Percentiles rank a stretch among this genome's conserved stretches.
phyloP scores from a whole-genome alignment of 2,113 vertebrate genomes.

The Pollachius pollachius region DNA sequence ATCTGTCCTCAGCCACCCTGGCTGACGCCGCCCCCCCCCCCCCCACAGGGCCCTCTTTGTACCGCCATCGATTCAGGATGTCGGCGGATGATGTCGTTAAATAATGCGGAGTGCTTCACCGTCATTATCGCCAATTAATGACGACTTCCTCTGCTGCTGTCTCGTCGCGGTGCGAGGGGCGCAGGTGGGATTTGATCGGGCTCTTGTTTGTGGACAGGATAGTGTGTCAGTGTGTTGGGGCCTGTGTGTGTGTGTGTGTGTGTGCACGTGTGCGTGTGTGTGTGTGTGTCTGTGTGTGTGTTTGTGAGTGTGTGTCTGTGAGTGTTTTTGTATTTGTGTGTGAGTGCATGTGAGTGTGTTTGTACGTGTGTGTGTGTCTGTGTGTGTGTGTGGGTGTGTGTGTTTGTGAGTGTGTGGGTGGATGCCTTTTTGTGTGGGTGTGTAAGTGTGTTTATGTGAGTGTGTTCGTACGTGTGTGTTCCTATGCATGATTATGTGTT shows the following conservation, averaged over 20 bases:
- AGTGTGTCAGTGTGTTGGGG: constrained; percentile 10
- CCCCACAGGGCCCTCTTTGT: no score
- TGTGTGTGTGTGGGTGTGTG: neutral
- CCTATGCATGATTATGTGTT: no score
- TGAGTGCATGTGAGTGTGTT: neutral
- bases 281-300: constrained; percentile 2
- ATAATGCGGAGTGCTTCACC: constrained; percentile 16
- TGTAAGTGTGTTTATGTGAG: constrained; percentile 14
- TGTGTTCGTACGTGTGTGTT: neutral
- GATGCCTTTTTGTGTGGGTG: neutral
- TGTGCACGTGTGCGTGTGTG: neutral
- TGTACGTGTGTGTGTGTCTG: neutral
- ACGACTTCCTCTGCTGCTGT: no score
- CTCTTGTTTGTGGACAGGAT: neutral
- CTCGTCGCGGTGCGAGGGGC: neutral
- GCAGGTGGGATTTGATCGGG: neutral
- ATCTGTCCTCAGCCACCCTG: no score
- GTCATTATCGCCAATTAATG: constrained; percentile 15
- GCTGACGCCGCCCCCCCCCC: no score
- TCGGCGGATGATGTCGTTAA: constrained; percentile 29
- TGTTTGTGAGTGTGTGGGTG: constrained; percentile 6
- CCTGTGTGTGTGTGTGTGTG: constrained; percentile 14
- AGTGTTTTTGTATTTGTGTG: neutral
- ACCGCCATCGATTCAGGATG: constrained; percentile 43
- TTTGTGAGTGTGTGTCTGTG: constrained; percentile 9